Conservation (phyloP, 2,888 invertebrate species). For the Lycia hirtaria region DNA sequence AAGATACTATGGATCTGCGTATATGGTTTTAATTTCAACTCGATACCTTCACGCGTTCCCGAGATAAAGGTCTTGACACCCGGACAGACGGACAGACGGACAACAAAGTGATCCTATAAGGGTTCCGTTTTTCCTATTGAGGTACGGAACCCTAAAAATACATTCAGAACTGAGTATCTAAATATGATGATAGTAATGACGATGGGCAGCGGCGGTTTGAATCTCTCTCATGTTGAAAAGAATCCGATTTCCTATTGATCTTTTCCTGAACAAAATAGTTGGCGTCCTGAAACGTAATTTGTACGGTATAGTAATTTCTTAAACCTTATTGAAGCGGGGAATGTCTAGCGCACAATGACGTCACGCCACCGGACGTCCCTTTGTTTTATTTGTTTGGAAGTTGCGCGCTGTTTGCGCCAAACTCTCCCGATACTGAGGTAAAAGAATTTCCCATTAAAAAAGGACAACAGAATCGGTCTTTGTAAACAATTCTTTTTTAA, state of each 20-base stretch:
- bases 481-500: constrained; percentile 69
- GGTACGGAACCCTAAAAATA: too few species aligned
- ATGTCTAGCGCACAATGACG: constrained; percentile 34
- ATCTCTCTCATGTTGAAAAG: background rate
- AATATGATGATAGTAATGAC: too few species aligned
- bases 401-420: constrained; percentile 59
- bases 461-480: constrained; percentile 72
- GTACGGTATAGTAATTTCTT: constrained; percentile 14
- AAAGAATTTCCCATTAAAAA: constrained; percentile 78
- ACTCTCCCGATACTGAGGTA: constrained; percentile 67
- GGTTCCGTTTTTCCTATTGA: too few species aligned
- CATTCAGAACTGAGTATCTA: too few species aligned
- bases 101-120: too few species aligned
- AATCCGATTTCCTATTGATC: background rate
- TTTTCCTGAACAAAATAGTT: background rate
- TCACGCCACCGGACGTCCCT: constrained; percentile 55
- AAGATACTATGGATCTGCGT: too few species aligned
- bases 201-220: background rate
- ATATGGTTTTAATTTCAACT: too few species aligned
- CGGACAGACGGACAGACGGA: too few species aligned
- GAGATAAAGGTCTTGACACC: too few species aligned
- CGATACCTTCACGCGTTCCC: too few species aligned
- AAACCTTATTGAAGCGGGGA: constrained; percentile 21
- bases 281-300: constrained; percentile 6
- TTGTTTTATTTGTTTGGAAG: constrained; percentile 74